These are phyloP conservation scores for Gonocerus acuteangulatus DNA, from an alignment of 2,888 invertebrate species.

Conservation along the genomic window DNA sequence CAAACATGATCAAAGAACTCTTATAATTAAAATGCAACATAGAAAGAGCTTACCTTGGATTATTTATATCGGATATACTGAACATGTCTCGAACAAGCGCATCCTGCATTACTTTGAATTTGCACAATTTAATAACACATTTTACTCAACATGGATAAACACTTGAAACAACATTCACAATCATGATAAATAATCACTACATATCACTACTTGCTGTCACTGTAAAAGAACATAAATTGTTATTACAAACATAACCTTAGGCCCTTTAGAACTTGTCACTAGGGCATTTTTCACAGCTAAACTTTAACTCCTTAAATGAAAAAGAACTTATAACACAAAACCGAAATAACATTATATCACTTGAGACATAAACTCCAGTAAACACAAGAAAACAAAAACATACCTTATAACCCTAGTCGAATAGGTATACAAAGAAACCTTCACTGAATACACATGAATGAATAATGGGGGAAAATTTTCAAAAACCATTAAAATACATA, in stretches of 20 bases:
- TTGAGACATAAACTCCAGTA: slow-evolving; percentile 12
- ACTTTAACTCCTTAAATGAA: background rate
- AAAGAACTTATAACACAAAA: background rate
- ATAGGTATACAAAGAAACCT: slow-evolving; percentile 25
- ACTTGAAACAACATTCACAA: background rate
- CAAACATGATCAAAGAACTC: no score
- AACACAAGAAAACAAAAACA: slow-evolving; percentile 23
- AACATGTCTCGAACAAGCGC: slow-evolving; percentile 39
- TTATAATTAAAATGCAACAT: no score
- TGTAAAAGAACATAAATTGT: slow-evolving; percentile 20
- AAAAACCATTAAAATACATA: background rate
- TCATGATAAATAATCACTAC: background rate
- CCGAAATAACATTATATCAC: background rate
- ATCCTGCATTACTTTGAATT: slow-evolving; percentile 38
- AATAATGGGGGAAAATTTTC: slow-evolving; percentile 3
- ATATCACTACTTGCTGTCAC: slow-evolving; percentile 12
- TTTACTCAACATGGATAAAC: background rate
- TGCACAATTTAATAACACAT: slow-evolving; percentile 17
- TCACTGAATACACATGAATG: slow-evolving; percentile 18
- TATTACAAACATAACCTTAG: slow-evolving; percentile 17
- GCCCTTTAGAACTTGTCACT: background rate
- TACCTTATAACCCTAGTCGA: slow-evolving; percentile 23
- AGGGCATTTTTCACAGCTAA: background rate
- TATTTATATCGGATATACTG: slow-evolving; percentile 37
- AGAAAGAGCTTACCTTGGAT: slow-evolving; percentile 32